Base-by-base conservation (phyloP, 2,888 invertebrate genomes). In the Lasioglossum figueresi region DNA sequence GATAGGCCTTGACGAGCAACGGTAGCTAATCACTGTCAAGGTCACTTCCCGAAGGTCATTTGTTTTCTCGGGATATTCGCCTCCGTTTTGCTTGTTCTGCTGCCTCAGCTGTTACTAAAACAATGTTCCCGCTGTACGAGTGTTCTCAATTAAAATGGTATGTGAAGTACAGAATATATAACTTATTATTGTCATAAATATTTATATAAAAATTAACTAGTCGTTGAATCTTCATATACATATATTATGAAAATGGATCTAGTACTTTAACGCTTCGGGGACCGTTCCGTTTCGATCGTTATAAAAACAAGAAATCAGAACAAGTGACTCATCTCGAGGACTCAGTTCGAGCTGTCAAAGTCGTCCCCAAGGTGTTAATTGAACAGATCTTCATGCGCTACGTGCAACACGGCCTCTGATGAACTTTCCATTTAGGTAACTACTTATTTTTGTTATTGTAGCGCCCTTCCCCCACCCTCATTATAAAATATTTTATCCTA, bases 41-140 rank as follows among this genome's bases (percentile, higher is more conserved):
- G 94, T 95, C 94, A 92, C 94, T 95, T 94, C 93, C 95, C 94
- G 95, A 94, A 95, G 96, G 96, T 97, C 97, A 97, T 97, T 97
- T 97, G 96, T 96, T 97, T 95, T 97, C 97, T 95, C 97, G 96
- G 88, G 97, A 97, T 91, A 96, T 96, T 94, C 97, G 96, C 94
- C 97, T 96, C 93, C 97, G 96, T 91, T 96, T 96, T 89, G 94
- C 93, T 91, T 95, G 95, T 90, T 95, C 94, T 90, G 94, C 94
- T 88, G 94, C 93, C 92, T 95, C 95, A 88, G 94, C 93, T 91
- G 94, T 94, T 93, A 94, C 95, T 95, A 95, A 94, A 95, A 95
- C 94, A 95, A 94, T 93, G 93, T 94, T 94, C 94, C 94, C 94
- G 94, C 94, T 95, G 94, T 95, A 95, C 94, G 93, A 94, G 92